Evolutionary conservation across 1,140 invertebrate species (phyloP).

Genomic region (Nebria ingens): DNA sequence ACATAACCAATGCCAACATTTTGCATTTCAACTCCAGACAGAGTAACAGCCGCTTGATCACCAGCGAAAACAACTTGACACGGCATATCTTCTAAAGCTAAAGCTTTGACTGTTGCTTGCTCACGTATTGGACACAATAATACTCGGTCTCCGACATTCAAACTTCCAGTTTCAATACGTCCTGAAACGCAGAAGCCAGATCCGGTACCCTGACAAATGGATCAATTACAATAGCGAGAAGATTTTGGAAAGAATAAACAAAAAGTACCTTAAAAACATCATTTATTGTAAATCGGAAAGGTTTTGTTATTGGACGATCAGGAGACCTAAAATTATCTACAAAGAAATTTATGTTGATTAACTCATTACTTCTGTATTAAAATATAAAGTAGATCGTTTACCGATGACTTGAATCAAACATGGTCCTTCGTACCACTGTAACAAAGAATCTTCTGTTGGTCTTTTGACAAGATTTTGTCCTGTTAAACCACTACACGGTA

Average conservation of each 20-base stretch:
- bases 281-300: constrained; percentile 83
- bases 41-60: constrained; percentile 75
- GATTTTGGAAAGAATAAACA: constrained; percentile 7
- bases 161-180: constrained; percentile 80
- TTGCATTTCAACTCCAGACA: constrained; percentile 73
- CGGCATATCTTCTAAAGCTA: constrained; percentile 60
- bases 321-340: constrained; percentile 73
- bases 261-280: constrained; percentile 76
- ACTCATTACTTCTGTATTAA: constrained; percentile 5
- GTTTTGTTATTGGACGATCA: constrained; percentile 73
- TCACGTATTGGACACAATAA: constrained; percentile 79
- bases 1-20: constrained; percentile 80
- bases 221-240: not conserved
- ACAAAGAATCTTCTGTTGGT: constrained; percentile 54
- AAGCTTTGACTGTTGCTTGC: constrained; percentile 61
- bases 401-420: constrained; percentile 73
- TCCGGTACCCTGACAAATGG: constrained; percentile 51
- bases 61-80: constrained; percentile 80
- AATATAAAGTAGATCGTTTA: constrained; percentile 34
- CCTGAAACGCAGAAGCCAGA: constrained; percentile 82
- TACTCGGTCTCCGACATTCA: constrained; percentile 78
- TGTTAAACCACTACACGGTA: constrained; percentile 90
- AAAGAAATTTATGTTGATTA: constrained; percentile 17
- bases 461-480: constrained; percentile 81
- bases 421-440: constrained; percentile 79